These are phyloP conservation scores for Ictalurus furcatus DNA, from an alignment of 2,113 vertebrate species.

Conservation along the genomic window DNA sequence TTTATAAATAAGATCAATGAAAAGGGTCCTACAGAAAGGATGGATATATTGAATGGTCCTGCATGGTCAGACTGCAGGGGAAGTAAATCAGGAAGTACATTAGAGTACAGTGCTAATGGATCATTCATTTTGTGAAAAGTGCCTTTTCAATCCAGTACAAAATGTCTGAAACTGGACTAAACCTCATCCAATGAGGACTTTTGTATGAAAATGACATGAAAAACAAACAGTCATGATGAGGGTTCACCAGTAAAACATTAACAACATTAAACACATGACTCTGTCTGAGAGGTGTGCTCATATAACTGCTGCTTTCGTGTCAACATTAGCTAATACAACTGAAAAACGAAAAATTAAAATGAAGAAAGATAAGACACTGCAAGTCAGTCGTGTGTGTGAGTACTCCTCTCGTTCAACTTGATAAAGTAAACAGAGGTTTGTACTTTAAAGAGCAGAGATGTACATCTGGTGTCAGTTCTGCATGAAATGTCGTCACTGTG, in stretches of 20 bases:
- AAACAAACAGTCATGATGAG: neutral
- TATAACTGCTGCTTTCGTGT: neutral
- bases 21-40: neutral
- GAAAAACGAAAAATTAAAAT: neutral
- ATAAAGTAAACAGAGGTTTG: neutral
- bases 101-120: neutral
- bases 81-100: neutral
- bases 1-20: slow-evolving; percentile 25
- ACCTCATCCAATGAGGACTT: neutral
- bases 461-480: no score
- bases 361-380: no score
- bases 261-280: neutral
- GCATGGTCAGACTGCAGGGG: neutral
- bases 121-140: neutral
- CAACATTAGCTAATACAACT: neutral
- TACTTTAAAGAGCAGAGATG: neutral
- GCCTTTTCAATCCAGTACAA: neutral
- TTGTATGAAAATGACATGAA: neutral
- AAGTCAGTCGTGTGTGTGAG: neutral
- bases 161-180: neutral
- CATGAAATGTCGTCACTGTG: neutral
- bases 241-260: neutral
- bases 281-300: neutral
- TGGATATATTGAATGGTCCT: neutral
- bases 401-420: neutral